Base-by-base conservation (phyloP, 2,888 invertebrate species). In the Thalpophila matura region DNA sequence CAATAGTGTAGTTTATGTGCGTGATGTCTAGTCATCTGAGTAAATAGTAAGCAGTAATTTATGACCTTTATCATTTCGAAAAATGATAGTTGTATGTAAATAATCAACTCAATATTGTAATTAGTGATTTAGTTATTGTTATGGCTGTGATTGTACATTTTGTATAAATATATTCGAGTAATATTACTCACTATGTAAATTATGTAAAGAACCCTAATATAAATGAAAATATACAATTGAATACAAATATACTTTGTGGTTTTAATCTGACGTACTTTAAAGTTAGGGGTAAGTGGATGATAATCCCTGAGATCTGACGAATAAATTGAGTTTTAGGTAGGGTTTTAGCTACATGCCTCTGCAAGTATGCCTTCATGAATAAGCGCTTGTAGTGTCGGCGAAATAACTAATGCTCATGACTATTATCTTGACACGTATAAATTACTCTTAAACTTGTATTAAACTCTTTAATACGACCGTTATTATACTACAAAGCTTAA, bases 1-100 rank as follows among this genome's bases (percentile, higher is more conserved):
- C 18, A 27, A 53, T 51, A 59, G 20, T 53, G 31, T 37, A 31
- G 24, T 33, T n/a, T 12, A 55, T 56, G 58, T 54, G 51, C 58
- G 64, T 75, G 50, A 55, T 59, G 43, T 87, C 90, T 91, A 91
- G 90, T 91, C 91, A 86, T 66, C 40, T 12, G 27, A 47, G 40
- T 35, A n/a, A n/a, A n/a, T n/a, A n/a, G n/a, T 20, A 55, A 50
- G n/a, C 42, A 60, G 5, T 54, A 47, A 35, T 51, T 42, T 38
- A 67, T 46, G 31, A 14, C 10, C 31, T 29, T 18, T 20, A 18
- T 26, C 12, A 61, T 31, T 31, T 20, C 27, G 5, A 7, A 22
- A 54, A 49, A 33, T 9, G 1, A 26, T 14, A 40, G 6, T 20
- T 46, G 9, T 50, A 50, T 50, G 33, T 43, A 50, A 27, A 42